Conservation (phyloP, 2,797 vertebrate genomes). For the Gymnodraco acuticeps region DNA sequence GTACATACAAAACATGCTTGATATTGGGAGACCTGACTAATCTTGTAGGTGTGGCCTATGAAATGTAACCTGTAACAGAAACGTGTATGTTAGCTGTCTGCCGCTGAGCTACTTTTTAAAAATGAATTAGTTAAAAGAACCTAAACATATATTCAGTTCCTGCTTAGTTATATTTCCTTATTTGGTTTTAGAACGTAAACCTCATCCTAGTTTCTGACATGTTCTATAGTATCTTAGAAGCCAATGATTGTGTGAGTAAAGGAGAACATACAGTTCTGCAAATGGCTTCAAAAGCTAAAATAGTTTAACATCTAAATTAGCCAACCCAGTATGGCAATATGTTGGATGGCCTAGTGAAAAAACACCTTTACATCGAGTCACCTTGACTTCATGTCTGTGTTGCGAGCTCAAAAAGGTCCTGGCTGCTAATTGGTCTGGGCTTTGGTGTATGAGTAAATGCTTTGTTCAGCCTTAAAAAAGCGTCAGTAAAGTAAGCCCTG, state of each 20-base stretch:
- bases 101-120: not conserved
- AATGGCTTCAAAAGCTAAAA: constrained; percentile 7
- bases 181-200: not conserved
- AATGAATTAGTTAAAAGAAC: not conserved
- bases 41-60: not conserved
- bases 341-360: constrained; percentile 13
- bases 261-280: not conserved
- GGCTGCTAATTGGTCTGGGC: constrained; percentile 17
- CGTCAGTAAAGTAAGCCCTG: not conserved
- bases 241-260: not conserved
- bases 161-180: not conserved
- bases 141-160: not conserved
- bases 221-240: not conserved
- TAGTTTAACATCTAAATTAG: not conserved
- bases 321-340: constrained; percentile 14
- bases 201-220: not conserved
- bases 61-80: not conserved
- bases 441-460: constrained; percentile 6
- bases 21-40: not conserved
- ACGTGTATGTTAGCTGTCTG: not conserved
- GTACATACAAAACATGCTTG: not conserved
- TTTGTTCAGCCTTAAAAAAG: constrained; percentile 6
- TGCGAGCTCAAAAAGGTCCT: not conserved
- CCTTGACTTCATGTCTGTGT: constrained; percentile 28
- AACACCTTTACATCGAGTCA: constrained; percentile 9